These are phyloP conservation scores for Zapornia atra DNA, from an alignment of 2,113 vertebrate species.

Conservation along the genomic window DNA sequence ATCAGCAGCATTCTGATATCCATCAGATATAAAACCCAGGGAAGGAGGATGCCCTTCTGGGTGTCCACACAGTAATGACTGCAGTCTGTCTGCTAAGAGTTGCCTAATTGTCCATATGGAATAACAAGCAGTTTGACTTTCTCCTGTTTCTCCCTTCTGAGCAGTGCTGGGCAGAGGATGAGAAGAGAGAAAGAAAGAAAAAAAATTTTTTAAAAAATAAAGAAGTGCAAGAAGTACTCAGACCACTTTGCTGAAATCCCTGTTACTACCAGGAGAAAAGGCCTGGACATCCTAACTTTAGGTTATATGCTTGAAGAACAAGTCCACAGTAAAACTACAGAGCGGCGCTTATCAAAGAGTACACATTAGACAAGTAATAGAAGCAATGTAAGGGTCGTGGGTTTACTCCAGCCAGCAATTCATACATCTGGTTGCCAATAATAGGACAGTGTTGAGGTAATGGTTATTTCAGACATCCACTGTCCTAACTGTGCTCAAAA, in stretches of 20 bases:
- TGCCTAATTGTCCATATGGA: not conserved
- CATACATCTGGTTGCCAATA: not conserved
- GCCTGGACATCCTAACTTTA: not conserved
- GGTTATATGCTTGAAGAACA: not conserved
- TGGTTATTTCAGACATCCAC: not conserved
- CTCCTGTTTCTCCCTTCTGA: not conserved
- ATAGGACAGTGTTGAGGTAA: not conserved
- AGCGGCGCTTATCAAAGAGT: not conserved
- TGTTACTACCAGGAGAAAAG: not conserved
- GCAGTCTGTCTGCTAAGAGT: not conserved
- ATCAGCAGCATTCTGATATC: not conserved
- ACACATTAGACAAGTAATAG: not conserved
- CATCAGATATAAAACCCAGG: not conserved
- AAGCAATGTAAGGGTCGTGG: not conserved
- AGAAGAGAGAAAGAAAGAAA: not conserved
- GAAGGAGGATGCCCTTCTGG: not conserved
- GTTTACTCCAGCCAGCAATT: too few species aligned
- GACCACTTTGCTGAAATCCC: not conserved
- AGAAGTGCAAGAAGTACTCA: not conserved
- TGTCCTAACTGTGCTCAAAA: not conserved
- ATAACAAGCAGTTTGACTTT: not conserved
- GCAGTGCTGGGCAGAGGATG: not conserved
- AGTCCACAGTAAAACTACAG: not conserved
- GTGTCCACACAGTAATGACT: not conserved
- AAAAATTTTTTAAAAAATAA: not conserved